A percentile compares a stretch with the other conserved stretches of the same genome.
Conservation (phyloP, 2,113 vertebrate genomes). For the Odocoileus virginianus region DNA sequence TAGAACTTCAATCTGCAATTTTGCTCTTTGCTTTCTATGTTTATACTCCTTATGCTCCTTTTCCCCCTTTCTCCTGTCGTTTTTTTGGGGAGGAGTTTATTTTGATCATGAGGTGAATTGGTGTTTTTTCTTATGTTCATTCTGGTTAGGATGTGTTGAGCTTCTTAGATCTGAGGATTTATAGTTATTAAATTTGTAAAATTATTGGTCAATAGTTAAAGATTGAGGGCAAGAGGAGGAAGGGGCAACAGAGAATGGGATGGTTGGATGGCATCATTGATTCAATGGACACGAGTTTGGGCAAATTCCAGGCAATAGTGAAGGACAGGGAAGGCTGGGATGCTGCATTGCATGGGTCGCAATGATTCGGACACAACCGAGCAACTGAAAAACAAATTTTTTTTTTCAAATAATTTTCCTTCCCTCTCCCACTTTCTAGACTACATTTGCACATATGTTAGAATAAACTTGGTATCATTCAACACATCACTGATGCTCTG, state of each 20-base stretch:
- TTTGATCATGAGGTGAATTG: not conserved
- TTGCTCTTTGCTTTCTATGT: not conserved
- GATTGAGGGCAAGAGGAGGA: not conserved
- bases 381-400: not conserved
- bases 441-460: not conserved
- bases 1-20: not conserved
- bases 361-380: fast-evolving
- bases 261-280: not conserved
- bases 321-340: not conserved
- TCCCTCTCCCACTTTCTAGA: not conserved
- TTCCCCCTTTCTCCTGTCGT: not conserved
- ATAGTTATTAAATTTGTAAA: not conserved
- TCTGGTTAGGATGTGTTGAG: not conserved
- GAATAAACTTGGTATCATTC: not conserved
- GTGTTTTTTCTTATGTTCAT: not conserved
- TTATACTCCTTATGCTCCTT: not conserved
- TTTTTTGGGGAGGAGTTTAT: not conserved
- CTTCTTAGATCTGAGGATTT: not conserved
- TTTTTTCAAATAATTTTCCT: not conserved
- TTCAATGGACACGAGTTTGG: not conserved
- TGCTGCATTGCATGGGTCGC: not conserved
- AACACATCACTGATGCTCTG: not conserved
- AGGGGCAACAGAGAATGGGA: not conserved
- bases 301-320: not conserved
- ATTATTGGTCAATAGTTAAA: not conserved